Percentiles rank a stretch among this genome's conserved stretches.
These are phyloP conservation scores for Megathymus violae DNA, from an alignment of 1,140 invertebrate species.

Conservation along the genomic window DNA sequence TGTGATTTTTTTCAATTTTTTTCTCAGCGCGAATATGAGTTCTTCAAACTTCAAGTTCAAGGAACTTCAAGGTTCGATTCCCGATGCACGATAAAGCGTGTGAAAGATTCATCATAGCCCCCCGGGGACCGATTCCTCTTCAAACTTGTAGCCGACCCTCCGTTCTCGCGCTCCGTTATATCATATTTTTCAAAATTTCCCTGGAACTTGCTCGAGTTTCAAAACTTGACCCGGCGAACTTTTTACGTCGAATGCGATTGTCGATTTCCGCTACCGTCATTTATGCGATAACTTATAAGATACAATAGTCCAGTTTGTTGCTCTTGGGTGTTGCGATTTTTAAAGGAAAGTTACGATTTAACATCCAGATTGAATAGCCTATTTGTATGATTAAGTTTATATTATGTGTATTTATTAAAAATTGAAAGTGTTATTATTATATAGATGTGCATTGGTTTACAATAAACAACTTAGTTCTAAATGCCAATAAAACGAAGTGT, in stretches of 20 bases:
- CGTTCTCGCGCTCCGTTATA: constrained; percentile 59
- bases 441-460: no score
- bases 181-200: constrained; percentile 74
- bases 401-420: no score
- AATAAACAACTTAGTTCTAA: no score
- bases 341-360: constrained; percentile 9
- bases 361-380: constrained; percentile 5
- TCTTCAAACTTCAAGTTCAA: no score
- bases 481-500: no score
- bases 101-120: constrained; percentile 76
- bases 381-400: no score
- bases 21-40: constrained; percentile 28
- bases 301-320: constrained; percentile 37
- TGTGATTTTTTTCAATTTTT: constrained; percentile 28
- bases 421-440: no score
- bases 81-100: constrained; percentile 74
- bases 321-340: constrained; percentile 21
- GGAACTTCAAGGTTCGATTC: constrained; percentile 62
- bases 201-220: constrained; percentile 56
- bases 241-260: constrained; percentile 57
- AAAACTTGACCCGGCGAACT: constrained; percentile 50
- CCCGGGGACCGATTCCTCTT: constrained; percentile 68
- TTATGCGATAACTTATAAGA: constrained; percentile 43
- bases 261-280: constrained; percentile 45
- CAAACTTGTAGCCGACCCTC: constrained; percentile 64